Base-by-base conservation (phyloP, 2,113 vertebrate species). In the Gavia stellata region DNA sequence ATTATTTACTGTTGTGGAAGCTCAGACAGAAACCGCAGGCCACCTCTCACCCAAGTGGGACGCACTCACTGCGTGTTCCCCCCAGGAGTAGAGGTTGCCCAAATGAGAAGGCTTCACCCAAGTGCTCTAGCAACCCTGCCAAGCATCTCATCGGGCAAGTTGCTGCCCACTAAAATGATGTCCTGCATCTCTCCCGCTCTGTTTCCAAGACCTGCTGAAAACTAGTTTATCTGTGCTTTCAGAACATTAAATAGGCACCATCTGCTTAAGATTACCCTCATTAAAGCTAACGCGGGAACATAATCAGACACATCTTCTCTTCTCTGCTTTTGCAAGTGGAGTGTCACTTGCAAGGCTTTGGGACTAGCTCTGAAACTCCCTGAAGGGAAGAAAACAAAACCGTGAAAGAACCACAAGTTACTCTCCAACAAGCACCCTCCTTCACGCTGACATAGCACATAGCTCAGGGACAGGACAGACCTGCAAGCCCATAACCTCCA, bases 1-100 rank as follows among this genome's bases (percentile, higher is more conserved):
- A 86, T 80, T 93, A 95, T 66, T 97, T 91, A 93, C 81, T 93
- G 63, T 17, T 92, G 90, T 18, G 88, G 81, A 92, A 92, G 79
- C 87, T 73, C 59, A 83, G 79, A 81, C 50, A 92, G 81, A 94
- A 96, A 96, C 58, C 38, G 0, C 86, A 84, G 55, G 90, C 66
- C 92, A 80, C 63, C 84, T 91, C 79, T 92, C 72, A 31, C 71
- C 78, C 93, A 79, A 44, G 84, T 2, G 6, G 52, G 66, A 59
- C 0, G 0, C 5, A 0, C 36, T 38, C 33, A 15, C 15, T 26
- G 52, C 7, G 1, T 1, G 3, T 31, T 53, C 53, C 12, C 26
- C 45, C 7, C 67, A n/a, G 12, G 31, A 47, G 21, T 63, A 89
- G 50, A 58, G 66, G 17, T 50, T 81, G 63, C 52, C 45, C 74